phyloP scores from a whole-genome alignment of 2,113 vertebrate genomes.

The Myotis yumanensis region DNA sequence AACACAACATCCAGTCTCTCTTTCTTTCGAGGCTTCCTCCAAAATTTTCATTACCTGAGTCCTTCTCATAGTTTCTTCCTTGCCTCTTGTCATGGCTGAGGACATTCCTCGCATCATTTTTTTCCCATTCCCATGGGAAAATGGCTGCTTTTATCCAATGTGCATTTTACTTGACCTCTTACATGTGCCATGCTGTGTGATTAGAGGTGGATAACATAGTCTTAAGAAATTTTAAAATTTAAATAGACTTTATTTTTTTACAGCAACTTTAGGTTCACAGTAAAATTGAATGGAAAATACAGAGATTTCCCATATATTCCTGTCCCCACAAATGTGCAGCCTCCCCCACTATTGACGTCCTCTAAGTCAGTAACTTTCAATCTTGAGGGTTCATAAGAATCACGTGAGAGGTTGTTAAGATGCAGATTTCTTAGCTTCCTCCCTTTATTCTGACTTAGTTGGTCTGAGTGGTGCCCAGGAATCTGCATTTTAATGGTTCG shows the following conservation, averaged over 20 bases:
- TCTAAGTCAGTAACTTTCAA: background rate
- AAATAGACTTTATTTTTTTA: background rate
- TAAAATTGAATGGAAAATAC: background rate
- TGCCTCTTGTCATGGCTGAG: background rate
- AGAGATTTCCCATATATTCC: background rate
- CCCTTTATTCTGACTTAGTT: background rate
- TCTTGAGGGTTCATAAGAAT: background rate
- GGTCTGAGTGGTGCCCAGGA: background rate
- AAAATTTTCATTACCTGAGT: background rate
- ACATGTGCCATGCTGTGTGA: background rate
- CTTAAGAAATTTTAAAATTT: background rate
- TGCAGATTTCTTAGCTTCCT: background rate
- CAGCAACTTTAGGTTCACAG: background rate
- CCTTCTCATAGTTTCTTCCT: background rate
- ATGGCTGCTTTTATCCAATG: background rate
- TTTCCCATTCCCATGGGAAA: background rate
- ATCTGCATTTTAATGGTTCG: background rate
- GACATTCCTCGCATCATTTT: background rate
- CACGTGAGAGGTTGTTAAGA: background rate
- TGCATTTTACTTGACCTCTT: background rate
- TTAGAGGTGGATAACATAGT: background rate
- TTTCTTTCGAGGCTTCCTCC: background rate
- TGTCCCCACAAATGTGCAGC: background rate
- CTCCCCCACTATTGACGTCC: rapidly evolving
- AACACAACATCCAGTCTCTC: rapidly evolving